Conservation (phyloP, 2,888 invertebrate species). For the Stictocephala bisonia region DNA sequence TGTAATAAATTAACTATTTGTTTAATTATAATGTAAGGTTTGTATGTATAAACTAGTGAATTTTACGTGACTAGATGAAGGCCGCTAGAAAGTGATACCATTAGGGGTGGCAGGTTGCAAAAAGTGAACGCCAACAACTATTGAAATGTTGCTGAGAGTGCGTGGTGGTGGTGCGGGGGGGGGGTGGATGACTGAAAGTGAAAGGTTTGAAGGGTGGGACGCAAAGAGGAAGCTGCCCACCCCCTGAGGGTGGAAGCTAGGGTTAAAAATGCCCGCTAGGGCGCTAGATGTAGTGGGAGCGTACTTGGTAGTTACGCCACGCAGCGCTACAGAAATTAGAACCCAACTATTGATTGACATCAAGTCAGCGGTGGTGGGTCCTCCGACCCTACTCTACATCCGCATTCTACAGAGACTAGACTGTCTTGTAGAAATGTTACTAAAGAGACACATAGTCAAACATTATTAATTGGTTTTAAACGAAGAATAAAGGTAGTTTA, state of each 20-base stretch:
- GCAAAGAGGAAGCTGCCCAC: neutral
- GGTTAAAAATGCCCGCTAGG: constrained; percentile 42
- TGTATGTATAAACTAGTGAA: no score
- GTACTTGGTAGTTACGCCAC: constrained; percentile 28
- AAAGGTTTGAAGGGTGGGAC: constrained; percentile 22
- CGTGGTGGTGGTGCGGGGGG: neutral
- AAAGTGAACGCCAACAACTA: constrained; percentile 8
- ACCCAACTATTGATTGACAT: constrained; percentile 36
- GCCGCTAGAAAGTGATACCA: no score
- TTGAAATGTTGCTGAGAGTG: constrained; percentile 11
- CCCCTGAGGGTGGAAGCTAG: constrained; percentile 14
- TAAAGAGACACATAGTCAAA: no score
- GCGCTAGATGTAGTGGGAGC: constrained; percentile 35
- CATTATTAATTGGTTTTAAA: no score
- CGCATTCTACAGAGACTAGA: no score
- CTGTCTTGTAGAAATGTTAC: no score
- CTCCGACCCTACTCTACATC: no score
- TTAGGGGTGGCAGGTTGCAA: constrained; percentile 6
- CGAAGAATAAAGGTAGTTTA: no score
- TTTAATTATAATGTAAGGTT: no score
- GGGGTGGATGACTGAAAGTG: constrained; percentile 30
- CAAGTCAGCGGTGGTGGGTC: no score
- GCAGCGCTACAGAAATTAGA: constrained; percentile 38
- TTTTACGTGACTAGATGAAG: no score
- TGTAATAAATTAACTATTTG: no score